phyloP scores from a whole-genome alignment of 2,888 invertebrate genomes.

The Sepiola atlantica region DNA sequence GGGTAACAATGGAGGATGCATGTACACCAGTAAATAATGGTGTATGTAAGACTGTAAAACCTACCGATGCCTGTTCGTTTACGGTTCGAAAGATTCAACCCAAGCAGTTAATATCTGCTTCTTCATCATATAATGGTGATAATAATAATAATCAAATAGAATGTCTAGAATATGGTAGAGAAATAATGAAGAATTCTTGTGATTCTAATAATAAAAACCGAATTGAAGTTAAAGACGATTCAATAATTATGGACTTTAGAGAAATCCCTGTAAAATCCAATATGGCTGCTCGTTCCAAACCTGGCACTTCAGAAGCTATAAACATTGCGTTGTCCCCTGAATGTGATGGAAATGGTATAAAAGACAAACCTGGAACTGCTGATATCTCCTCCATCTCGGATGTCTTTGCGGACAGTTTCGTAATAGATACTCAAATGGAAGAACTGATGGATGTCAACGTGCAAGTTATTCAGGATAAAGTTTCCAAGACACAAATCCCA shows the following conservation, averaged over 20 bases:
- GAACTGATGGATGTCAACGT: conserved; percentile 50
- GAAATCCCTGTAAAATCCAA: neutral
- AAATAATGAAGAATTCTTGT: neutral
- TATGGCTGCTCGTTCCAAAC: neutral
- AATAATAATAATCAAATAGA: neutral
- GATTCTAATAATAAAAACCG: neutral
- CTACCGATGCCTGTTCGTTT: neutral
- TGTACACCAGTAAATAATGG: neutral
- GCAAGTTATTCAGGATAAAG: neutral
- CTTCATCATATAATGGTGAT: neutral
- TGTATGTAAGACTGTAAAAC: neutral
- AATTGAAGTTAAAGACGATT: neutral
- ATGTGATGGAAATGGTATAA: neutral
- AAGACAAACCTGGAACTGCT: neutral
- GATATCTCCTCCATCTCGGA: neutral
- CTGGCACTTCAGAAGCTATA: neutral
- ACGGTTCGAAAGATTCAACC: neutral
- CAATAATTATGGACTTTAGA: neutral
- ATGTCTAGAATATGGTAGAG: neutral
- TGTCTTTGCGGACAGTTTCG: conserved; percentile 63
- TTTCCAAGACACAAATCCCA: neutral
- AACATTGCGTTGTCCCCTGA: neutral
- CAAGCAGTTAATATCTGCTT: neutral
- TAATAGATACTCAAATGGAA: conserved; percentile 64
- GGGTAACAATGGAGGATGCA: neutral